Conservation (phyloP, 2,888 invertebrate genomes). For the Cataglyphis albicans region DNA sequence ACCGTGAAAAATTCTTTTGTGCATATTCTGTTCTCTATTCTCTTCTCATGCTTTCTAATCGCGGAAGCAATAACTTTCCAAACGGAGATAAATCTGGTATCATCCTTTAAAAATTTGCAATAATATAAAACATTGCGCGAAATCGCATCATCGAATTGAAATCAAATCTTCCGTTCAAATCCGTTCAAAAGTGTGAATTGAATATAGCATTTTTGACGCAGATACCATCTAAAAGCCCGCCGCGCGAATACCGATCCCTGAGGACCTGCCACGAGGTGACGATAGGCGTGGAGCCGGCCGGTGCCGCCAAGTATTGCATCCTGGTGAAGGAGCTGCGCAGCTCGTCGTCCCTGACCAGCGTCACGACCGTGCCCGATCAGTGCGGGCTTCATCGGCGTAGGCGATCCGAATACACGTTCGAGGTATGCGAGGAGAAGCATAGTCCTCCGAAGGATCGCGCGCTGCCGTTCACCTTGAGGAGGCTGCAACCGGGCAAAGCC, state of each 20-base stretch:
- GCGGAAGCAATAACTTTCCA: neutral
- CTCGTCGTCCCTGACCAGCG: slow-evolving; percentile 70
- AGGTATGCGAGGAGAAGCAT: slow-evolving; percentile 80
- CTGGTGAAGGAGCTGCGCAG: slow-evolving; percentile 79
- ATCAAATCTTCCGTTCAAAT: neutral
- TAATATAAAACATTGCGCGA: neutral
- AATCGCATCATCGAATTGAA: neutral
- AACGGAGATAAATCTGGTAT: neutral
- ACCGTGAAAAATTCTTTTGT: neutral
- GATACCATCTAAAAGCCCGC: slow-evolving; percentile 78
- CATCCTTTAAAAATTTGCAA: neutral
- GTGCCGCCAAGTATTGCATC: slow-evolving; percentile 81
- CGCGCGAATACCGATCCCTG: slow-evolving; percentile 79
- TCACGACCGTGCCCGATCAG: slow-evolving; percentile 79
- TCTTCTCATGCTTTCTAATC: neutral
- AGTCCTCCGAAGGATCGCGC: slow-evolving; percentile 76
- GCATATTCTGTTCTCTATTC: neutral
- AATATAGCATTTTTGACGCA: slow-evolving; percentile 50
- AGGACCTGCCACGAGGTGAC: slow-evolving; percentile 81
- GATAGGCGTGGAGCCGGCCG: slow-evolving; percentile 81
- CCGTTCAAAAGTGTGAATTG: neutral
- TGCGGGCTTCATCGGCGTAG: slow-evolving; percentile 80
- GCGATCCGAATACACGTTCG: slow-evolving; percentile 80
- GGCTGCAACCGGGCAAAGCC: slow-evolving; percentile 79
- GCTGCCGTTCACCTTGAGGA: slow-evolving; percentile 79